Base-by-base conservation (phyloP, 2,888 invertebrate species). In the Eumerus sabulonum region DNA sequence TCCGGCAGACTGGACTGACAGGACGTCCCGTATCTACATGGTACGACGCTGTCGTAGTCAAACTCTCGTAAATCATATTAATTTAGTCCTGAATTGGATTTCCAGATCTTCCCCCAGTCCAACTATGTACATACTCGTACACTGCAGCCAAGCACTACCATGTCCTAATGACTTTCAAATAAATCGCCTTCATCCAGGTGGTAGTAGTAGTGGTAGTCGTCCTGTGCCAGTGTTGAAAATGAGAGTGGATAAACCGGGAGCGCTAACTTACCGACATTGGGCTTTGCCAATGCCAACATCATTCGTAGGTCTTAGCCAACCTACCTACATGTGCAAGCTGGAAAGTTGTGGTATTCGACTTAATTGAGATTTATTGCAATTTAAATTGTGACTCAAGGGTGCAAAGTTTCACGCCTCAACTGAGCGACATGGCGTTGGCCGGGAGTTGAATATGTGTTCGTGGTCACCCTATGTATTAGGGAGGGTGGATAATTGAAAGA, bases 361-460 rank as follows among this genome's bases (percentile, higher is more conserved):
- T 74, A 74, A 74, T 79, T 79, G 74, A 79, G 74, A 79, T 79
- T 79, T 74, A 79, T 79, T 79, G 79, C 74, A 60, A 56, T 74
- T 79, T 79, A 79, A 79, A 79, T 79, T 79, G 79, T 79, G 74
- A 64, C 50, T 74, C 50, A 70, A 74, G 79, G 67, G 63, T 68
- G 59, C 40, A 53, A 47, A 51, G 18, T 72, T 51, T 62, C 42
- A 57, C 62, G 42, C 44, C 35, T 36, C 17, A n/a, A 53, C 16
- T 19, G 5, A 17, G 14, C n/a, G 11, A 42, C 3, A 12, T 17
- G 16, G 40, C n/a, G 18, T 18, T 27, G 44, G 36, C 19, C 7
- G 2, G 2, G 27, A 4, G 27, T 4, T 27, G 7, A 7, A 4
- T 2, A 27, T 27, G 36, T 47, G 44, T n/a, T 27, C 19, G 11